Percentiles rank a stretch among this genome's conserved stretches.
Conservation (phyloP, 35 echinoderm and acorn worm species). For the Heliocidaris erythrogramma region DNA sequence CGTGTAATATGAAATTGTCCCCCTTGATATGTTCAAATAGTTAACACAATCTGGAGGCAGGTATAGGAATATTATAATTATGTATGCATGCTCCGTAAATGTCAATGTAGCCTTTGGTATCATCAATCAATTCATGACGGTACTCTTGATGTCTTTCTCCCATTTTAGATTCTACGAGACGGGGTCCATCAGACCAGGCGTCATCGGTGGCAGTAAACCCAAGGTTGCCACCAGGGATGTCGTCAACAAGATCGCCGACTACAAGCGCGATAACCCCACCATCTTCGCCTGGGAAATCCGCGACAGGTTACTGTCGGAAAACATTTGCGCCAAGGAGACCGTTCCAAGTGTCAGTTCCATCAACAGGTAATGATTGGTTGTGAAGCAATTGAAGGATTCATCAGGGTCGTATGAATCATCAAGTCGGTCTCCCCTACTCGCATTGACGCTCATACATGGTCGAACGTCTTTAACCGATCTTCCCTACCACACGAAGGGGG, state of each 20-base stretch:
- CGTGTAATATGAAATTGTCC: no score
- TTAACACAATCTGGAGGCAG: no score
- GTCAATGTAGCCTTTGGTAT: no score
- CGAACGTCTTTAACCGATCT: neutral
- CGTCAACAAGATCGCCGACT: conserved; percentile 89
- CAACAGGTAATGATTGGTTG: conserved; percentile 69
- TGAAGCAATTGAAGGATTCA: neutral
- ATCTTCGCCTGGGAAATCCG: conserved; percentile 98
- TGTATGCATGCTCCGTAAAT: no score
- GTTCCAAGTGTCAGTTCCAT: conserved; percentile 97
- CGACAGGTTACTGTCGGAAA: conserved; percentile 74
- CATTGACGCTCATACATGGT: neutral
- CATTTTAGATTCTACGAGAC: conserved; percentile 72
- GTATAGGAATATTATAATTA: no score
- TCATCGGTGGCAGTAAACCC: conserved; percentile 96
- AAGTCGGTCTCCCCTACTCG: neutral
- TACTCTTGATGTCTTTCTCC: neutral
- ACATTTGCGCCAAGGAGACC: conserved; percentile 77
- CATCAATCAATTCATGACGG: no score
- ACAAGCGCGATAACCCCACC: conserved; percentile 92
- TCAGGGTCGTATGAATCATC: neutral
- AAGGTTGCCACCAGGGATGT: conserved; percentile 89
- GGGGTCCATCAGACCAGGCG: conserved; percentile 89
- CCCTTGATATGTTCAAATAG: no score
- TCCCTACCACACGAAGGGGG: no score